Evolutionary conservation across 2,113 vertebrate genomes (phyloP), one percentile per base, ranked within the genome.

Genomic region (Dromiciops gliroides): DNA sequence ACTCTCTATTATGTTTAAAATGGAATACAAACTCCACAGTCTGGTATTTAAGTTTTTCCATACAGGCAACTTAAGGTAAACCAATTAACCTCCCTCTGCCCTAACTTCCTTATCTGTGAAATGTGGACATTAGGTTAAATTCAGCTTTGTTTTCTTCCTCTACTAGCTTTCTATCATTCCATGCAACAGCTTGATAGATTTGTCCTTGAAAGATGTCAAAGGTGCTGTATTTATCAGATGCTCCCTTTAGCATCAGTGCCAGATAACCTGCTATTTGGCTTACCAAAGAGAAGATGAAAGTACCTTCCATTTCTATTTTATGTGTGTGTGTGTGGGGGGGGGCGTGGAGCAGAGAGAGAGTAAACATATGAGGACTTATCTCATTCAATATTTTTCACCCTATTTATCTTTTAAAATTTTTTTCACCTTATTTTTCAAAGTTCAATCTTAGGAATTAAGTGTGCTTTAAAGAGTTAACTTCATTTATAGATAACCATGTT

Each of bases 381-480:
- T 92, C 31, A 92, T 0, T 28, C 0, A 0, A 19, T 89, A 9
- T 24, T 94, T 53, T 50, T 89, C 22, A 44, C 3, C 19, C 25
- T 56, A 0, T n/a, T 25, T 92, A n/a, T n/a, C n/a, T n/a, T n/a
- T n/a, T n/a, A n/a, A n/a, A 0, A 19, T 89, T 8, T 24, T 94
- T 53, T 50, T 89, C 22, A 44, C 3, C 19, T 22, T 56, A 0
- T n/a, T 25, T 92, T 44, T 90, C 44, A 28, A 91, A 60, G 2
- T 51, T 96, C 90, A 92, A 48, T 91, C 67, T 92, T 91, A 19
- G 91, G 48, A 88, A 89, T 88, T 48, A 94, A 53, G 4, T 1
- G 56, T 47, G 0, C 48, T 56, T 90, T 89, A 94, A 96, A 95
- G 49, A 47, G 37, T 83, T 83, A 23, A n/a, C 91, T 91, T 94